phyloP scores from a whole-genome alignment of 37 sponge, comb jelly and placozoan species.

The Eunapius fragilis region DNA sequence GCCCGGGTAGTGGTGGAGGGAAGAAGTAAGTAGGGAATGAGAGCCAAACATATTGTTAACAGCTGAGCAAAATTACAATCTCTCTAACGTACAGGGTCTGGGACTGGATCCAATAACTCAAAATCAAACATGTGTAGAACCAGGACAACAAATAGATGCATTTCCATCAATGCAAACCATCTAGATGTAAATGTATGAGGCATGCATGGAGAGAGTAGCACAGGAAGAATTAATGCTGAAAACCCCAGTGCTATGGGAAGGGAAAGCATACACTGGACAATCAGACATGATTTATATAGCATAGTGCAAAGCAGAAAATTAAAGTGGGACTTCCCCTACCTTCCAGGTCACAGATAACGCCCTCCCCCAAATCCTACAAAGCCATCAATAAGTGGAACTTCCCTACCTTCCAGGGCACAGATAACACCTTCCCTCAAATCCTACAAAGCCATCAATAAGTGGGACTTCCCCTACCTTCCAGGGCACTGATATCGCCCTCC shows the following conservation, averaged over 20 bases:
- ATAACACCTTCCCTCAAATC: conserved; percentile 82
- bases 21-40: background rate
- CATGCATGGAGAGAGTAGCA: background rate
- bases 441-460: conserved; percentile 79
- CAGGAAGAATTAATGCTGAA: background rate
- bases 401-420: conserved; percentile 85
- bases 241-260: no score
- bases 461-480: conserved; percentile 58
- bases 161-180: conserved; percentile 89
- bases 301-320: no score
- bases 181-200: conserved; percentile 10
- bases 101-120: conserved; percentile 60
- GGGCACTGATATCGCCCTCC: conserved; percentile 88
- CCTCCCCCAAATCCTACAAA: conserved; percentile 90
- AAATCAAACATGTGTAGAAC: conserved; percentile 58
- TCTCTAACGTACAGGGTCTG: conserved; percentile 51
- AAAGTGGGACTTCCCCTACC: conserved; percentile 39
- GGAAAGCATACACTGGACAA: no score
- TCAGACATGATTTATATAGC: no score
- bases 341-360: conserved; percentile 83
- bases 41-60: background rate
- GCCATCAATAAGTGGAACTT: conserved; percentile 54
- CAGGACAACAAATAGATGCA: conserved; percentile 75
- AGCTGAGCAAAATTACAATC: background rate
- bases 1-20: background rate